These are phyloP conservation scores for Drosophila grimshawi DNA, from an alignment of 1,140 invertebrate genomes.

Conservation along the genomic window DNA sequence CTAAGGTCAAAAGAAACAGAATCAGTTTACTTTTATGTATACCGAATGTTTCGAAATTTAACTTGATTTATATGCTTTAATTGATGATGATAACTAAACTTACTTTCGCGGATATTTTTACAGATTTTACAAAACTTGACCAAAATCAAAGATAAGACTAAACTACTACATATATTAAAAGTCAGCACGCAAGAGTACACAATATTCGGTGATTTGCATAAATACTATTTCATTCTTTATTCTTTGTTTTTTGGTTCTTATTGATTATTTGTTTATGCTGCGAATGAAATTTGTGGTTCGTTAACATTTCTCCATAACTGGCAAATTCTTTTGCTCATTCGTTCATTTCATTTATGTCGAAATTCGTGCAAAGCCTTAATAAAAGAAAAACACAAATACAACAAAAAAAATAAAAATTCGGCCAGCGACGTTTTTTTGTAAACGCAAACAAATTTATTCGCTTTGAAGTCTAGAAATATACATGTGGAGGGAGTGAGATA, in stretches of 20 bases:
- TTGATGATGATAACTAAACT: no score
- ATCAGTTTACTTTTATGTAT: no score
- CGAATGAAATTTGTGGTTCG: slow-evolving; percentile 55
- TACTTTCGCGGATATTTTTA: no score
- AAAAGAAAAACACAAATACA: slow-evolving; percentile 18
- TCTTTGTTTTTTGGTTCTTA: slow-evolving; percentile 36
- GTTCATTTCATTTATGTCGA: slow-evolving; percentile 58
- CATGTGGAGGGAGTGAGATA: slow-evolving; percentile 17
- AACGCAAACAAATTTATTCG: slow-evolving; percentile 59
- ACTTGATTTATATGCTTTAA: no score
- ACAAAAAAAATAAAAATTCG: slow-evolving; percentile 8
- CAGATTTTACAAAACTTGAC: neutral
- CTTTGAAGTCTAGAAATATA: slow-evolving; percentile 23
- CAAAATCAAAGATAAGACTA: no score
- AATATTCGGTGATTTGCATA: slow-evolving; percentile 26
- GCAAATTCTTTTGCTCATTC: slow-evolving; percentile 66
- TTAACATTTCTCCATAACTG: slow-evolving; percentile 57
- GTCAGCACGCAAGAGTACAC: neutral
- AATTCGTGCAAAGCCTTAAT: slow-evolving; percentile 71
- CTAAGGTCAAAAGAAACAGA: no score
- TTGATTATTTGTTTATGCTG: slow-evolving; percentile 64
- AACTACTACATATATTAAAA: no score
- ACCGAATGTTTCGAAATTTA: no score
- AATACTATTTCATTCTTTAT: slow-evolving; percentile 39
- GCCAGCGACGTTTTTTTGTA: slow-evolving; percentile 53